Conservation (phyloP, 92 coral and sea anemone species). For the Epizoanthus ramosus region DNA sequence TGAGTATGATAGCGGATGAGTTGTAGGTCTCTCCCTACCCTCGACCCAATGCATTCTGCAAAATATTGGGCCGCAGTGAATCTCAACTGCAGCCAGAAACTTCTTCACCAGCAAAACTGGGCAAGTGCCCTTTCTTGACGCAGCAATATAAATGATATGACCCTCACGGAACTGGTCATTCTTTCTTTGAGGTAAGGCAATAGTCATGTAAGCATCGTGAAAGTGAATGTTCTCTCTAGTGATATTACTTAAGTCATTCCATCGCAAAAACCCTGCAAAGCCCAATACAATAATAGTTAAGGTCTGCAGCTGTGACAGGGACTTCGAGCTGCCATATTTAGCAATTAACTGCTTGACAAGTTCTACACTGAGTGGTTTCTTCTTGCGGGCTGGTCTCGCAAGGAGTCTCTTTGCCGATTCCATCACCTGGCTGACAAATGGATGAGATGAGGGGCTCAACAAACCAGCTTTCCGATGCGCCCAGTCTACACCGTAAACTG, state of each 20-base stretch:
- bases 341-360: neutral
- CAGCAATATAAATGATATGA: slow-evolving; percentile 6
- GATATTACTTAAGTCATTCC: neutral
- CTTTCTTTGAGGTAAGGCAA: neutral
- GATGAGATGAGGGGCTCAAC: neutral
- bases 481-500: neutral
- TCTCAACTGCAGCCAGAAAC: neutral
- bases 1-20: slow-evolving; percentile 2
- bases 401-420: neutral
- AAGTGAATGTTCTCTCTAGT: neutral
- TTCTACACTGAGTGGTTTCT: neutral
- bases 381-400: neutral
- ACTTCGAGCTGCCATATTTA: neutral
- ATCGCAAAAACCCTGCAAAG: slow-evolving; percentile 1
- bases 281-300: slow-evolving; percentile 6
- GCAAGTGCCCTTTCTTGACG: slow-evolving; percentile 8
- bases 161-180: slow-evolving; percentile 5
- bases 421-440: neutral
- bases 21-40: slow-evolving; percentile 3
- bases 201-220: neutral
- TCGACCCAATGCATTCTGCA: neutral
- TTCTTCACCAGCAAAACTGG: slow-evolving; percentile 29
- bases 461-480: neutral
- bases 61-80: neutral
- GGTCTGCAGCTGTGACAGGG: neutral